Evolutionary conservation across 1,140 invertebrate genomes (phyloP).

Genomic region (Drosophila burlai): DNA sequence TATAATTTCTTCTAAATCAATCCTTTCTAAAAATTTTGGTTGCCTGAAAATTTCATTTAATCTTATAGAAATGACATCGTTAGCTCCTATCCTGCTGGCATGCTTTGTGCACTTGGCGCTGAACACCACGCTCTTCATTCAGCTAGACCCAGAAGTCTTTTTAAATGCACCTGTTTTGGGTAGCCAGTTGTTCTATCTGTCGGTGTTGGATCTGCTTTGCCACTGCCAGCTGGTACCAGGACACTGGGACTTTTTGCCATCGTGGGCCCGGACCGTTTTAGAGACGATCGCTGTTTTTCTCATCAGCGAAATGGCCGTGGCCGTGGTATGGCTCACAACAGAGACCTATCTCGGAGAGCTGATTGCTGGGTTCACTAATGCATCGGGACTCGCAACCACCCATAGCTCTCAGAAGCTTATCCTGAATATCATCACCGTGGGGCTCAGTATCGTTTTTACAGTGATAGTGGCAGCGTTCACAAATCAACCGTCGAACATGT

Average conservation of each 20-base stretch:
- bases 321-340: slow-evolving; percentile 1
- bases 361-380: not conserved
- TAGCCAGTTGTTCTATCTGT: slow-evolving; percentile 32
- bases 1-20: not conserved
- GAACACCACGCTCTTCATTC: slow-evolving; percentile 16
- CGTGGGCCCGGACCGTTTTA: slow-evolving; percentile 11
- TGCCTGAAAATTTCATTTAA: not conserved
- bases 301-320: slow-evolving; percentile 7
- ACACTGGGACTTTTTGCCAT: not conserved
- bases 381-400: not conserved
- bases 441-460: not conserved
- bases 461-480: slow-evolving; percentile 4
- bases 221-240: slow-evolving; percentile 1
- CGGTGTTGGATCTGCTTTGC: slow-evolving; percentile 16
- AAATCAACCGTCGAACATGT: not conserved
- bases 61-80: slow-evolving; percentile 1
- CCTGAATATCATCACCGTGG: slow-evolving; percentile 1
- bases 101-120: slow-evolving; percentile 15
- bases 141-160: slow-evolving; percentile 1
- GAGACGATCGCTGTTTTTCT: slow-evolving; percentile 15
- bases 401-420: not conserved
- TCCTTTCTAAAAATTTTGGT: not conserved
- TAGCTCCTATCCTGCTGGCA: not conserved
- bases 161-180: slow-evolving; percentile 1
- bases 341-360: not conserved